Conservation (phyloP, 2,888 invertebrate species). For the Carpatolechia fugitivella region DNA sequence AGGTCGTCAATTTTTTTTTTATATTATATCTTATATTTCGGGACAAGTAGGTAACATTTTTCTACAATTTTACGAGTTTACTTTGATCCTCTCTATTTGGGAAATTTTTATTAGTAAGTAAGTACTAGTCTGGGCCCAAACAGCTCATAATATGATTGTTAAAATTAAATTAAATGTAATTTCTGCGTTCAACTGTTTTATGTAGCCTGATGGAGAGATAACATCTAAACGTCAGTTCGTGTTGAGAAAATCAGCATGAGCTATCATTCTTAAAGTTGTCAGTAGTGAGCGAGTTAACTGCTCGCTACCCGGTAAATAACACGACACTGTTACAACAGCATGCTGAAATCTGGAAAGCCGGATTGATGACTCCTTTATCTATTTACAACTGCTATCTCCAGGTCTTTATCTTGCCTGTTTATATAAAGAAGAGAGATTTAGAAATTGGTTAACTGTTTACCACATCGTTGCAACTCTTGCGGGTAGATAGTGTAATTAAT, state of each 20-base stretch:
- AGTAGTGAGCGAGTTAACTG: background rate
- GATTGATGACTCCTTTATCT: background rate
- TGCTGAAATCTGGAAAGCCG: background rate
- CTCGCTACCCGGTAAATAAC: background rate
- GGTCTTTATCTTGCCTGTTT: background rate
- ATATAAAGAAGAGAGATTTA: background rate
- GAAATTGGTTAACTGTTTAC: background rate
- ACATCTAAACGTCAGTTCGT: slow-evolving; percentile 5
- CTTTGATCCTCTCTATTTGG: too few species aligned
- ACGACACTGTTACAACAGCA: background rate
- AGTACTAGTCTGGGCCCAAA: too few species aligned
- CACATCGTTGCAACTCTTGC: too few species aligned
- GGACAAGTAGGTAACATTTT: too few species aligned
- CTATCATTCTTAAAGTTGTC: slow-evolving; percentile 7
- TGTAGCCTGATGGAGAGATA: slow-evolving; percentile 3
- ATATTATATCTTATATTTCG: too few species aligned
- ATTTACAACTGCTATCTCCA: background rate
- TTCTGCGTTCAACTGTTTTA: background rate
- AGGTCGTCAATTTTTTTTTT: too few species aligned
- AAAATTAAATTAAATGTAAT: too few species aligned
- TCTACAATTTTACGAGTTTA: too few species aligned
- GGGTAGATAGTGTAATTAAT: too few species aligned
- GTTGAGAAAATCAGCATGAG: slow-evolving; percentile 9
- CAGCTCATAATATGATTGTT: too few species aligned
- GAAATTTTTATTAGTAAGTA: too few species aligned